Percentiles rank a stretch among this genome's conserved stretches.
Conservation (phyloP, 2,113 vertebrate species). For the Struthio camelus region DNA sequence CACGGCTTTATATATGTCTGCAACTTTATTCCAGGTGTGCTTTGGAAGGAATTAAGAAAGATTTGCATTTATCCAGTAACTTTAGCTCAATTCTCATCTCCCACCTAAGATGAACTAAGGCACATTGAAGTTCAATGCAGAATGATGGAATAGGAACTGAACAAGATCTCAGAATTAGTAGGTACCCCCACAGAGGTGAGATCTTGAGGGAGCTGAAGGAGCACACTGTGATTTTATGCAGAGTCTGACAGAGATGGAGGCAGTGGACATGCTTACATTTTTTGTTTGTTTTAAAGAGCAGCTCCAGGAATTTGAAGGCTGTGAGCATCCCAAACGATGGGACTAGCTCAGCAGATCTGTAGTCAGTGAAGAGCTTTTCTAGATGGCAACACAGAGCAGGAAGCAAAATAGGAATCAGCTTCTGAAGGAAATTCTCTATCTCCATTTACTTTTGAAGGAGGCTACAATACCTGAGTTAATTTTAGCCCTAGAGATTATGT, state of each 20-base stretch:
- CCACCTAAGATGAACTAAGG: not conserved
- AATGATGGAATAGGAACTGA: not conserved
- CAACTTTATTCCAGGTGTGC: not conserved
- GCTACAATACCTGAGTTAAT: not conserved
- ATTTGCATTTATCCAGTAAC: not conserved
- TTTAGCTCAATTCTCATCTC: not conserved
- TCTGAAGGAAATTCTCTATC: not conserved
- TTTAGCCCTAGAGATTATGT: not conserved
- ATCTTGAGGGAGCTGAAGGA: not conserved
- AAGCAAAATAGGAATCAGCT: not conserved
- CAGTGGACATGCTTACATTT: not conserved
- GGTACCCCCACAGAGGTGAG: not conserved
- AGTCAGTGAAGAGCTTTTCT: not conserved
- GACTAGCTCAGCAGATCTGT: not conserved
- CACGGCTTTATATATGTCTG: not conserved
- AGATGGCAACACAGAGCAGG: not conserved
- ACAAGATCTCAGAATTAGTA: not conserved
- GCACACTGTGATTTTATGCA: not conserved
- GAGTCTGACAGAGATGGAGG: not conserved
- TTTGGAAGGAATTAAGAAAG: conserved; percentile 6
- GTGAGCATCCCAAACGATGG: not conserved
- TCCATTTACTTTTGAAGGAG: not conserved
- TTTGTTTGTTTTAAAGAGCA: not conserved
- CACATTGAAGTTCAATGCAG: not conserved
- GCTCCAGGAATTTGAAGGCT: not conserved